Base-by-base conservation (phyloP, 2,113 vertebrate species). In the Sterrhoptilus dennistouni region DNA sequence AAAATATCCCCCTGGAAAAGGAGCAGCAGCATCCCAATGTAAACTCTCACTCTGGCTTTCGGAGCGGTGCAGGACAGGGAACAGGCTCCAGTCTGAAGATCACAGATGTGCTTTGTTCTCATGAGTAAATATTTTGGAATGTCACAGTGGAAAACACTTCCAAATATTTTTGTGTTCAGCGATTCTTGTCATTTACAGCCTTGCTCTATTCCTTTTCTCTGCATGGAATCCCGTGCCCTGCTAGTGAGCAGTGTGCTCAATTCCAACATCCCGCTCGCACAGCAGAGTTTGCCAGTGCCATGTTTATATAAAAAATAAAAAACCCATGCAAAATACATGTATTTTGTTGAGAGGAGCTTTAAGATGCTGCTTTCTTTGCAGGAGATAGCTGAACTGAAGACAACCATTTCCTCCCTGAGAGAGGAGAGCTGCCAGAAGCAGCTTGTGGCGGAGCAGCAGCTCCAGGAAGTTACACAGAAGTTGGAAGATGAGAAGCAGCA, bases 331-430 rank as follows among this genome's bases (percentile, higher is more conserved):
- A 97, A 97, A 74, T 95, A 44, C 71, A 31, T 74, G 92, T 88
- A 61, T 96, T 72, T 85, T 38, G 17, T 83, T 40, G 83, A 89
- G 57, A 86, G 84, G 42, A 95, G 87, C 94, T 84, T 93, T 24
- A 93, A 77, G 92, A 18, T 96, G 96, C 97, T 97, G 90, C 96
- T 98, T 96, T 95, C 94, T 94, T 97, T 96, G 36, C 78, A 99
- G 99, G 96, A 98, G 81, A 98, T 99, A 91, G 97, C 98, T 20
- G 99, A 99, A 47, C 98, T 99, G 82, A 98, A 98, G 97, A 93
- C 97, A 25, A 98, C 97, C 40, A 87, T 98, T 69, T 98, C 98
- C 95, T 97, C 97, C 44, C 96, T 98, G 69, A 98, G 97, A 50
- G 98, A 99, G 96, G 98, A 99, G 95, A 97, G 10, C 42, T 97